phyloP scores from a whole-genome alignment of 2,797 vertebrate species.

The Tragelaphus eurycerus region DNA sequence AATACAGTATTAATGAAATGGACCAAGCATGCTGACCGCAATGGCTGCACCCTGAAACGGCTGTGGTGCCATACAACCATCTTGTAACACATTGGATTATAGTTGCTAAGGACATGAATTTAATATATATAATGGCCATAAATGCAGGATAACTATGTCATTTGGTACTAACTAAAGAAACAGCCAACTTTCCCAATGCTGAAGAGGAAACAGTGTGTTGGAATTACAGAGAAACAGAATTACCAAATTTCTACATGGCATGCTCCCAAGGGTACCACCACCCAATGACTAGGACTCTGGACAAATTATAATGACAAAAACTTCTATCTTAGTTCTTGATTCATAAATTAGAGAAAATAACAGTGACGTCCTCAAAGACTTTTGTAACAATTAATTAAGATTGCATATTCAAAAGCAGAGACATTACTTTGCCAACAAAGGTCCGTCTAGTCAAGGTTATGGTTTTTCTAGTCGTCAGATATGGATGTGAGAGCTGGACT shows the following conservation, averaged over 20 bases:
- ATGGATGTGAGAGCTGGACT: too few species aligned
- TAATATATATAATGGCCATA: neutral
- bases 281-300: neutral
- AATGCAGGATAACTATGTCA: neutral
- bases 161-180: slow-evolving; percentile 15
- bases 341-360: neutral
- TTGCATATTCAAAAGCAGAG: neutral
- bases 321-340: neutral
- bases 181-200: neutral
- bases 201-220: neutral
- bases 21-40: neutral
- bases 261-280: neutral
- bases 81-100: neutral
- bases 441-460: too few species aligned
- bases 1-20: neutral
- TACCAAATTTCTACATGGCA: neutral
- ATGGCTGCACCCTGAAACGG: neutral
- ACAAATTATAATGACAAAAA: neutral
- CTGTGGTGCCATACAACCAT: neutral
- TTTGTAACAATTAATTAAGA: neutral
- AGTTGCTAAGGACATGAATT: neutral
- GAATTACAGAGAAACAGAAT: neutral
- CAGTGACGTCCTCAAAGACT: neutral
- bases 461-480: too few species aligned
- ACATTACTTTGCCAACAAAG: too few species aligned